Percentiles rank a stretch among this genome's conserved stretches.
phyloP scores from a whole-genome alignment of 2,113 vertebrate genomes.

The Paraplagusia blochii region DNA sequence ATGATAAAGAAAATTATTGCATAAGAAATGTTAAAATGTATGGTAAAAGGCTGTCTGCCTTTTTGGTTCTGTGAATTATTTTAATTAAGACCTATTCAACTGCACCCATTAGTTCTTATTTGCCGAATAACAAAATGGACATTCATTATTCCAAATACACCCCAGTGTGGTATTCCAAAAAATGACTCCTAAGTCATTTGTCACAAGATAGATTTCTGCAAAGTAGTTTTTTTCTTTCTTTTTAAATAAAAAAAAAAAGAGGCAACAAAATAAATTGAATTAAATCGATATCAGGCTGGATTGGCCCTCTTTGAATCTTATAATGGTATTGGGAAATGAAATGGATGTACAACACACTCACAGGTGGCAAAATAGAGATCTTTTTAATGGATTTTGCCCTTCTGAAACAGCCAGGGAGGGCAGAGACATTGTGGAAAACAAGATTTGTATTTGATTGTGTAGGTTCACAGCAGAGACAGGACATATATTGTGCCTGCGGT shows the following conservation, averaged over 20 bases:
- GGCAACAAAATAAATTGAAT: slow-evolving; percentile 63
- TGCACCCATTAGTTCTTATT: slow-evolving; percentile 1
- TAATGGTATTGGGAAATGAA: slow-evolving; percentile 67
- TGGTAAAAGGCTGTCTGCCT: not conserved
- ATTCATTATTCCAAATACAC: slow-evolving; percentile 40
- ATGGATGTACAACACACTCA: slow-evolving; percentile 66
- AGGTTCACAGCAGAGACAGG: slow-evolving; percentile 47
- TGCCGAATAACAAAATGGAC: slow-evolving; percentile 19
- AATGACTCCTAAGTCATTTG: slow-evolving; percentile 54
- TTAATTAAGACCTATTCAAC: not conserved
- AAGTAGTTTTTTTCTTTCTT: slow-evolving; percentile 46
- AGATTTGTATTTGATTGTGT: slow-evolving; percentile 68
- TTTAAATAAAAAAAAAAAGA: slow-evolving; percentile 28
- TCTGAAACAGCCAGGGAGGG: slow-evolving; percentile 50
- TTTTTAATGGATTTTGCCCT: slow-evolving; percentile 67
- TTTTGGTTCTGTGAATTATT: not conserved
- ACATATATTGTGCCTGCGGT: slow-evolving; percentile 50
- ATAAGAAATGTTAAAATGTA: too few relatives aligned
- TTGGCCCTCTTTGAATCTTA: slow-evolving; percentile 61
- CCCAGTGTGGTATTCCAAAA: slow-evolving; percentile 26
- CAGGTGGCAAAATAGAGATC: slow-evolving; percentile 70
- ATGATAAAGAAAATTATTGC: too few relatives aligned
- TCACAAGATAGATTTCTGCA: slow-evolving; percentile 58
- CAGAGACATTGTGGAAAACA: slow-evolving; percentile 62
- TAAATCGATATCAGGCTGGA: slow-evolving; percentile 72